A percentile compares a stretch with the other conserved stretches of the same genome.
Evolutionary conservation across 2,888 invertebrate genomes (phyloP).

Genomic region (Creontiades dilutus): DNA sequence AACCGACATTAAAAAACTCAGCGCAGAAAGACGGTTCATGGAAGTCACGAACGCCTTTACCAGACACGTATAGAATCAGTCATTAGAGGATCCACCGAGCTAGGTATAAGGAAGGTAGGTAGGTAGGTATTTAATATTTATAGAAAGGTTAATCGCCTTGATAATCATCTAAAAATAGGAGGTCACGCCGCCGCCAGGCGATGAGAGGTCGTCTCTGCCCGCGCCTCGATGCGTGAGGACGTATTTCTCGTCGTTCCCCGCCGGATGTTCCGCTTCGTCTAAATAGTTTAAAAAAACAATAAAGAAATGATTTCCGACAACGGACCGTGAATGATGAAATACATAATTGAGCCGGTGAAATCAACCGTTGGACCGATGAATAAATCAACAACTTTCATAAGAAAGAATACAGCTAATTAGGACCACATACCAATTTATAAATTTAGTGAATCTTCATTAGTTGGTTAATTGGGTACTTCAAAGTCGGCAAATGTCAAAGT

Average conservation of each 20-base stretch:
- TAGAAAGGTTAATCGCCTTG: constrained; percentile 65
- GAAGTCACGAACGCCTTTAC: constrained; percentile 27
- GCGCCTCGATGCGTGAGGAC: constrained; percentile 1
- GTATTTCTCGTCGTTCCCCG: background rate
- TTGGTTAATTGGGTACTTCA: no score
- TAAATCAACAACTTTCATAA: no score
- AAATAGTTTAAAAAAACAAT: background rate
- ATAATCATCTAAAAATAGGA: constrained; percentile 65
- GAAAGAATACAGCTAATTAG: no score
- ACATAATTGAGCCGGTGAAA: background rate
- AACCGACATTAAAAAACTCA: background rate
- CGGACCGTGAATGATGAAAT: background rate
- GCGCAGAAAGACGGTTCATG: background rate
- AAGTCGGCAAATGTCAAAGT: no score
- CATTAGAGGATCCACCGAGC: constrained; percentile 34
- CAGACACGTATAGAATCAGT: constrained; percentile 51
- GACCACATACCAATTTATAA: no score
- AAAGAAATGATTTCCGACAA: background rate
- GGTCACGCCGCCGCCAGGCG: constrained; percentile 37
- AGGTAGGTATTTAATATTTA: constrained; percentile 62
- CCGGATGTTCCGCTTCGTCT: constrained; percentile 6
- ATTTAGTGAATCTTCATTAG: no score
- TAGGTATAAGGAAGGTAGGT: background rate
- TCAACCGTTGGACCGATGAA: background rate
- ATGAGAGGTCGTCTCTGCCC: background rate